Percentiles rank a stretch among this genome's conserved stretches.
Evolutionary conservation across 2,888 invertebrate species (phyloP).

Genomic region (Tortricodes alternella): DNA sequence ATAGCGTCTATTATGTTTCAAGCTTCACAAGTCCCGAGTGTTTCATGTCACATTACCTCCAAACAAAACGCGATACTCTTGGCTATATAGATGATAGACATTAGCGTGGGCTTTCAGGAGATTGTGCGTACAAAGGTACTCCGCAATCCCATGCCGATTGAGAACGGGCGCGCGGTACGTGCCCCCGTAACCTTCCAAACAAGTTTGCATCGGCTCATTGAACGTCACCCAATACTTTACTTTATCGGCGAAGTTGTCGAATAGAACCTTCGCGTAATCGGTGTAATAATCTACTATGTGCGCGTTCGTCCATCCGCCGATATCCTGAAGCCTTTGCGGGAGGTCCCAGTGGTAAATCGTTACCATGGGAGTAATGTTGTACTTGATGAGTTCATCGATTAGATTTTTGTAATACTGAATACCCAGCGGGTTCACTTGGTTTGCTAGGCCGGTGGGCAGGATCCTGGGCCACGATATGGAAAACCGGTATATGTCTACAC

Average conservation of each 20-base stretch:
- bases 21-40: not conserved
- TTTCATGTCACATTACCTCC: conserved; percentile 65
- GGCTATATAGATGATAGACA: conserved; percentile 85
- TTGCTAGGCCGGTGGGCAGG: conserved; percentile 86
- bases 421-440: conserved; percentile 86
- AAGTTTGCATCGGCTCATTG: conserved; percentile 87
- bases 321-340: conserved; percentile 84
- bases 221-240: conserved; percentile 90
- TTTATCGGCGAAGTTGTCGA: conserved; percentile 84
- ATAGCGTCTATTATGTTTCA: conserved; percentile 3
- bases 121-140: conserved; percentile 88
- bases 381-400: conserved; percentile 86
- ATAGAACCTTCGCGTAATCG: conserved; percentile 85
- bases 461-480: conserved; percentile 90
- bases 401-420: conserved; percentile 90
- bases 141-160: conserved; percentile 83
- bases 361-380: conserved; percentile 87
- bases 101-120: conserved; percentile 88
- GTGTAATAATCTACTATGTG: conserved; percentile 85
- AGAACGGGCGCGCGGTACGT: conserved; percentile 83
- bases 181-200: conserved; percentile 81
- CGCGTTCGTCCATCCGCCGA: conserved; percentile 87
- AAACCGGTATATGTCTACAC: conserved; percentile 87
- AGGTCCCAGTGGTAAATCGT: conserved; percentile 89
- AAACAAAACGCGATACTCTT: conserved; percentile 79